Percentiles rank a stretch among this genome's conserved stretches.
These are phyloP conservation scores for Anthrax anthrax DNA, from an alignment of 2,888 invertebrate species.

Conservation along the genomic window DNA sequence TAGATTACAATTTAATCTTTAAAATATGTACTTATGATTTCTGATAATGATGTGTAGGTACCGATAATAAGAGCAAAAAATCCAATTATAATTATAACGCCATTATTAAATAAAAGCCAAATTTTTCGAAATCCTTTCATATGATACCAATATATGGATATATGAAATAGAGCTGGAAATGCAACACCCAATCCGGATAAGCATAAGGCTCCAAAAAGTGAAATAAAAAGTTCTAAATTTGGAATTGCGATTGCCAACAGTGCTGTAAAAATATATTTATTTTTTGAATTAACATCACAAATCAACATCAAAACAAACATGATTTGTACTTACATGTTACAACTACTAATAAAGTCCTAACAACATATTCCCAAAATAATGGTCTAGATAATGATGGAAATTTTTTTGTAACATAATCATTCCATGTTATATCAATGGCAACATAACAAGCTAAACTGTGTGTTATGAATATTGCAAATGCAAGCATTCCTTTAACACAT, in stretches of 20 bases:
- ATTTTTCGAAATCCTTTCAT: slow-evolving; percentile 40
- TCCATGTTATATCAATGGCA: slow-evolving; percentile 87
- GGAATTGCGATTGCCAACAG: slow-evolving; percentile 73
- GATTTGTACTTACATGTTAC: slow-evolving; percentile 61
- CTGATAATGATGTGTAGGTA: slow-evolving; percentile 51
- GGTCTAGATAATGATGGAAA: slow-evolving; percentile 46
- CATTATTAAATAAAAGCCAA: slow-evolving; percentile 47
- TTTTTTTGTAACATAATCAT: slow-evolving; percentile 49
- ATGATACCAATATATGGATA: slow-evolving; percentile 65
- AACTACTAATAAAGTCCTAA: slow-evolving; percentile 63
- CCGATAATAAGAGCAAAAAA: slow-evolving; percentile 52
- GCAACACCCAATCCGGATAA: slow-evolving; percentile 77
- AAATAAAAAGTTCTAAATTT: slow-evolving; percentile 64
- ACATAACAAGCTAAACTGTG: slow-evolving; percentile 93
- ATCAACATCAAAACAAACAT: background rate
- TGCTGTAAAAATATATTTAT: slow-evolving; percentile 41
- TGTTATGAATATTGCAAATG: slow-evolving; percentile 75
- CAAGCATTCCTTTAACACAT: slow-evolving; percentile 56
- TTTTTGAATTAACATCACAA: background rate
- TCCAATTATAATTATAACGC: slow-evolving; percentile 48
- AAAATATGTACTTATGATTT: slow-evolving; percentile 45
- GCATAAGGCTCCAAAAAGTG: slow-evolving; percentile 77
- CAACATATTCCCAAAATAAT: slow-evolving; percentile 57
- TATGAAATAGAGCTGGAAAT: slow-evolving; percentile 79
- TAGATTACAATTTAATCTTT: too few species aligned